Base-by-base conservation (phyloP, 92 coral and sea anemone species). In the Meandrina meandrites region DNA sequence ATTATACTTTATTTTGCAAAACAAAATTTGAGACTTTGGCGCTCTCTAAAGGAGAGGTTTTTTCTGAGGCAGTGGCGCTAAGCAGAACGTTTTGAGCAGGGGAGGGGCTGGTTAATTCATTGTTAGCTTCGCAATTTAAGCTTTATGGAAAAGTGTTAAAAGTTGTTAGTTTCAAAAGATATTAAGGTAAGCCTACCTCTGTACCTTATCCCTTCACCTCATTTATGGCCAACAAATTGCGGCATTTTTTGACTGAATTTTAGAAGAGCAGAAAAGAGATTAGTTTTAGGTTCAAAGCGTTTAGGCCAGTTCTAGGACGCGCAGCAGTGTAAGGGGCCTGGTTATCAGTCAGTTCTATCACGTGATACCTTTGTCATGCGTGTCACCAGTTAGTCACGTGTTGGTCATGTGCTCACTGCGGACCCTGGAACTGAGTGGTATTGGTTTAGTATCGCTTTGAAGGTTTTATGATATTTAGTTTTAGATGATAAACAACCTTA, bases 141-240 rank as follows among this genome's bases (percentile, higher is more conserved):
- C 53, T 77, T 47, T 15, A 80, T 4, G 19, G 81, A 84, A 84
- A 58, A 57, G 88, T n/a, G 88, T 84, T 84, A 84, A 75, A 84
- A 84, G 88, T 7, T 37, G 88, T 84, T 84, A 84, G 87, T 35
- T 84, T 4, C 0, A 22, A 36, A 57, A 58, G 17, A 27, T 1
- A 12, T 36, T 60, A 17, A 51, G 50, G 54, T 62, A 85, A 58
- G 50, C 88, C 88, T 85, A 85, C 88, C 88, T 85, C 81, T 64
- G 64, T 22, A 40, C 82, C 81, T 77, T 77, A 85, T 66, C 82
- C 45, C 82, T 75, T 84, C 88, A 75, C 88, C 66, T 85, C 88
- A 76, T 60, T 85, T 37, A 85, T 85, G 88, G 67, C 88, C 88
- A 76, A 85, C 88, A 85, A 85, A 85, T 85, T 85, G 82, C 82